These are phyloP conservation scores for Hoplodrina ambigua DNA, from an alignment of 2,888 invertebrate species.

Conservation along the genomic window DNA sequence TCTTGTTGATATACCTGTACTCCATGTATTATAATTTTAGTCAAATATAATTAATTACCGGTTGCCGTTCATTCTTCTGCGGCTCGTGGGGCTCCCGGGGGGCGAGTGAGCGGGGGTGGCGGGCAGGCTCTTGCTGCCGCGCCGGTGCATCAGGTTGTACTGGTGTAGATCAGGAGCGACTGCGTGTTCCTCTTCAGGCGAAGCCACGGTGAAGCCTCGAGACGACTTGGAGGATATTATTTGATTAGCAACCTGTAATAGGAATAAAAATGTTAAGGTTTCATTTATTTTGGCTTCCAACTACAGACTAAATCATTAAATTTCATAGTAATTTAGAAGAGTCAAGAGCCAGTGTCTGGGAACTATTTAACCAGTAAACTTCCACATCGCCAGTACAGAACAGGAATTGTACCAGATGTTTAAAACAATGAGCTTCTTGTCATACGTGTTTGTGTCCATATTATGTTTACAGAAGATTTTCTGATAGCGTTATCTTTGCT, in stretches of 20 bases:
- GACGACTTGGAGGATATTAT: conserved; percentile 88
- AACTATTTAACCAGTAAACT: background rate
- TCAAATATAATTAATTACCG: conserved; percentile 79
- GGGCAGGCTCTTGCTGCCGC: conserved; percentile 93
- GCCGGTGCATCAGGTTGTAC: conserved; percentile 82
- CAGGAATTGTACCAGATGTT: conserved; percentile 8
- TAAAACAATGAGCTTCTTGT: conserved; percentile 22
- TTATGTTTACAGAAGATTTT: conserved; percentile 32
- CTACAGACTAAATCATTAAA: no score
- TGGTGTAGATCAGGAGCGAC: conserved; percentile 69
- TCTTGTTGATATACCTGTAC: no score
- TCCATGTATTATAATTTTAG: no score
- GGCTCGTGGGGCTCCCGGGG: conserved; percentile 88
- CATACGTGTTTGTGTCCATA: conserved; percentile 23
- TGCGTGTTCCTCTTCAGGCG: conserved; percentile 76
- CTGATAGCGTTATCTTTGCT: conserved; percentile 42
- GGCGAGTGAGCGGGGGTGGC: conserved; percentile 92
- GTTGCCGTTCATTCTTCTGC: conserved; percentile 91
- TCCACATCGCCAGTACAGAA: background rate
- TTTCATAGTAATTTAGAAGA: background rate
- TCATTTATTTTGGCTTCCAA: background rate
- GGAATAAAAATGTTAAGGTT: background rate
- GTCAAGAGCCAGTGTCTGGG: background rate
- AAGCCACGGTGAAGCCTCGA: conserved; percentile 86
- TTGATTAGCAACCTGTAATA: conserved; percentile 87